These are phyloP conservation scores for Megaleporinus macrocephalus DNA, from an alignment of 2,113 vertebrate species.

Conservation along the genomic window DNA sequence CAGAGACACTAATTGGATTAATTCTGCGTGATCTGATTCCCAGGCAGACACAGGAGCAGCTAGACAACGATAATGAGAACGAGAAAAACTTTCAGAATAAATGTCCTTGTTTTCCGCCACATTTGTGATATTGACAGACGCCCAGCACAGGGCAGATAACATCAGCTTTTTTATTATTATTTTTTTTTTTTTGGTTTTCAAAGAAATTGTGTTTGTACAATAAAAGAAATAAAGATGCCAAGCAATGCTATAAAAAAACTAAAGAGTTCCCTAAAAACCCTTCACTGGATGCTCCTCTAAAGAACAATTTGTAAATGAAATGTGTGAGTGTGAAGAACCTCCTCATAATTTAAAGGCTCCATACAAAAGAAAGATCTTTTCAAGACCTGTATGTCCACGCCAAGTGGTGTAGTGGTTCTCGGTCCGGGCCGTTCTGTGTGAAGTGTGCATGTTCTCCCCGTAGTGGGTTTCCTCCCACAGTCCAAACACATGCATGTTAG, in stretches of 20 bases:
- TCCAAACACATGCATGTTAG: too few relatives aligned
- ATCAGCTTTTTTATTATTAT: neutral
- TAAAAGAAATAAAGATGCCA: neutral
- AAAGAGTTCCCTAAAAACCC: too few relatives aligned
- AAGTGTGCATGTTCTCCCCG: too few relatives aligned
- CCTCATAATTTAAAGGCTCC: too few relatives aligned
- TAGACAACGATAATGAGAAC: conserved; percentile 50
- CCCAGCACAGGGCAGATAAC: neutral
- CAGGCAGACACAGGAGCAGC: conserved; percentile 36
- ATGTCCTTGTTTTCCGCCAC: conserved; percentile 19
- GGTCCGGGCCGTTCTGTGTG: too few relatives aligned
- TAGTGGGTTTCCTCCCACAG: too few relatives aligned
- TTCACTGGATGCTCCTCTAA: neutral
- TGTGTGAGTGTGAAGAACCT: too few relatives aligned
- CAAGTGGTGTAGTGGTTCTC: too few relatives aligned
- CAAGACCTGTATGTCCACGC: too few relatives aligned
- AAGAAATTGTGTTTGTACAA: conserved; percentile 22
- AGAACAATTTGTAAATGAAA: neutral
- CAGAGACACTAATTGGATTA: conserved; percentile 56
- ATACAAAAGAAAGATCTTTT: too few relatives aligned
- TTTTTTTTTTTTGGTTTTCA: neutral
- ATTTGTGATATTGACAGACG: conserved; percentile 2
- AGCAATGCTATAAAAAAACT: neutral
- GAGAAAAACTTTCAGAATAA: conserved; percentile 21
- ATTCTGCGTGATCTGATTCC: conserved; percentile 54